Evolutionary conservation across 2,113 vertebrate species (phyloP).

Genomic region (Sylvilagus bachmani): DNA sequence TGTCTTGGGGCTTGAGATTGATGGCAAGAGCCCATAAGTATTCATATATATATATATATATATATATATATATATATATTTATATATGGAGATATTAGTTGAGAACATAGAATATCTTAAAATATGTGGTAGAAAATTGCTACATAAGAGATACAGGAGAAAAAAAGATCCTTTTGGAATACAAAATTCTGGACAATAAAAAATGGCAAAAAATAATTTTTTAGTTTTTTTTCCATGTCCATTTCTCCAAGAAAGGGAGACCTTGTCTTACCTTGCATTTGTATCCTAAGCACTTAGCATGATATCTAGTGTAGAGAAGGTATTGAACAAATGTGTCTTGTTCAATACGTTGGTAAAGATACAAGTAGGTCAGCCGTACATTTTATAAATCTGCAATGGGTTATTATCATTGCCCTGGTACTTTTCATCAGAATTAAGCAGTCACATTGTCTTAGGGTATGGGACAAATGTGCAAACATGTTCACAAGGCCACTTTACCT

Average conservation of each 20-base stretch:
- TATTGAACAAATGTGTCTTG: not conserved
- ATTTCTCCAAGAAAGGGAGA: not conserved
- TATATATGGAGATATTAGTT: not conserved
- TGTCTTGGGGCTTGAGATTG: not conserved
- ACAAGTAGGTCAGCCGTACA: not conserved
- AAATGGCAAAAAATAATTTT: not conserved
- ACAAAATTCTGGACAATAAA: conserved; percentile 7
- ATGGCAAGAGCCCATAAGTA: not conserved
- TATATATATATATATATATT: not conserved
- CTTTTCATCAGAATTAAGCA: conserved; percentile 4
- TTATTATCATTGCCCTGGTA: not conserved
- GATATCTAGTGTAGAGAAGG: not conserved
- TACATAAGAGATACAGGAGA: not conserved
- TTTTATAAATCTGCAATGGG: not conserved
- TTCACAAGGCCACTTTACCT: not conserved
- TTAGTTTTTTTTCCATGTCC: not conserved
- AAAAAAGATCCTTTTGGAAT: not conserved
- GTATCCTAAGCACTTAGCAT: not conserved
- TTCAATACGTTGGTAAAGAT: not conserved
- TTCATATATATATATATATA: not conserved
- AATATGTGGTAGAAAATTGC: not conserved
- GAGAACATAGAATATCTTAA: not conserved
- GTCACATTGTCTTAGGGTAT: not conserved
- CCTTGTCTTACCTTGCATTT: not conserved
- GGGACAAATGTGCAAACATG: not conserved